A percentile compares a stretch with the other conserved stretches of the same genome.
phyloP scores from a whole-genome alignment of 2,888 invertebrate genomes.

The Drosophila longiperda region DNA sequence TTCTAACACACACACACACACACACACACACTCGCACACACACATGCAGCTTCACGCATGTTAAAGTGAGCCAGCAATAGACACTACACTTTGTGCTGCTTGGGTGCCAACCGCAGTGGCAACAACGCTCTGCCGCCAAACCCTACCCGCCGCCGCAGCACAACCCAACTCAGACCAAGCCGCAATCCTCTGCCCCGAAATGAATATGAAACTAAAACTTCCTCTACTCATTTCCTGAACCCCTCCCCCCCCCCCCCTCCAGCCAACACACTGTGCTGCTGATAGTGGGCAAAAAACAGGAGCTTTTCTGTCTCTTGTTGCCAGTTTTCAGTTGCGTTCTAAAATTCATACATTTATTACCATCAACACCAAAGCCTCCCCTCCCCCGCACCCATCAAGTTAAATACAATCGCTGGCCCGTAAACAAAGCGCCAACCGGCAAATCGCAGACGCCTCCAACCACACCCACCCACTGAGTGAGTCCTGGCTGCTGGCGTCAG shows the following conservation, averaged over 20 bases:
- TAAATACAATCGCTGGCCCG: conserved; percentile 79
- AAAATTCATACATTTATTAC: conserved; percentile 83
- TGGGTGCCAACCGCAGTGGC: conserved; percentile 72
- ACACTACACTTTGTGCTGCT: not conserved
- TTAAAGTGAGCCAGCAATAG: conserved; percentile 37
- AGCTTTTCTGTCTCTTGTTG: conserved; percentile 63
- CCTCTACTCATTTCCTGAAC: conserved; percentile 81
- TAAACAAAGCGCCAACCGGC: conserved; percentile 67
- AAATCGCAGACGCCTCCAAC: not conserved
- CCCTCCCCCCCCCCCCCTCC: not conserved
- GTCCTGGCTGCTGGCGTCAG: not conserved
- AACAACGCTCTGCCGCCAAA: conserved; percentile 51
- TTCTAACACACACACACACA: conserved; percentile 75
- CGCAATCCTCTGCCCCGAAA: conserved; percentile 5
- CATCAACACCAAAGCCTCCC: conserved; percentile 49
- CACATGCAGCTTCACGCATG: conserved; percentile 20
- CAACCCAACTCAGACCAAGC: not conserved
- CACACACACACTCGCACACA: conserved; percentile 22
- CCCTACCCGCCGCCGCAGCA: not conserved
- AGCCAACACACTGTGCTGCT: conserved; percentile 12
- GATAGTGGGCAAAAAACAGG: conserved; percentile 75
- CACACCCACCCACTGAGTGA: too few relatives aligned
- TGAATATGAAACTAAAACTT: conserved; percentile 82
- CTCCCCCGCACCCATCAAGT: conserved; percentile 42
- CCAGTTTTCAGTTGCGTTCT: conserved; percentile 79